Base-by-base conservation (phyloP, 2,888 invertebrate genomes). In the Lasioglossum oenotherae region DNA sequence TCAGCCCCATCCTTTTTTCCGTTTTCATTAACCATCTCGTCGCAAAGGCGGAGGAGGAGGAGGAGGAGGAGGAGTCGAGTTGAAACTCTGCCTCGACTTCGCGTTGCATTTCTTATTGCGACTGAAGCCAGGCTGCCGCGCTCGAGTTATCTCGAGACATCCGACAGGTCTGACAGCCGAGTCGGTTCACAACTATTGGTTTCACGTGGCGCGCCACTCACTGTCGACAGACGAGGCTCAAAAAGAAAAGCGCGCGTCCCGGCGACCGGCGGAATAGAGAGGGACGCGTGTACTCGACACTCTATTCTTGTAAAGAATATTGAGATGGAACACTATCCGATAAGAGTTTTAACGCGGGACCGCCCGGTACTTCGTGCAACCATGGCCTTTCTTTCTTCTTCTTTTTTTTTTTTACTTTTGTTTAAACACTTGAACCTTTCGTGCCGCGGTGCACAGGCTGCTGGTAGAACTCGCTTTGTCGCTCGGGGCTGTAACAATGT, bases 121-220 rank as follows among this genome's bases (percentile, higher is more conserved):
- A 81, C 78, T 27, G 72, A 80, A 87, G 74, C 75, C 64, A 19
- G 74, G 49, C 67, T 80, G 69, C 57, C 35, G 78, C 57, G 78
- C 57, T 81, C 82, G 78, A 87, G 76, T 85, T 81, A 79, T 85
- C 85, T 72, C 71, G 60, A 74, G 81, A 81, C 67, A 80, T 85
- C 76, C 80, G 57, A 67, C 78, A 53, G 69, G 31, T 46, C 79
- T 76, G 80, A 87, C 80, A 73, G 83, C 53, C 44, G 46, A 74
- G 72, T 67, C 64, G 78, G 72, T 64, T 82, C 80, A 53, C 79
- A 77, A 85, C 88, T 87, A 88, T 88, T 85, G 88, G 87, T 76
- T 85, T 82, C 82, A 64, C 78, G 31, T 82, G 73, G 79, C 60
- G 74, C 41, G 73, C 75, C 76, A 80, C 78, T 84, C 74, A 71